A percentile compares a stretch with the other conserved stretches of the same genome.
phyloP scores from a whole-genome alignment of 2,797 vertebrate species.

The Scarus forsteni region DNA sequence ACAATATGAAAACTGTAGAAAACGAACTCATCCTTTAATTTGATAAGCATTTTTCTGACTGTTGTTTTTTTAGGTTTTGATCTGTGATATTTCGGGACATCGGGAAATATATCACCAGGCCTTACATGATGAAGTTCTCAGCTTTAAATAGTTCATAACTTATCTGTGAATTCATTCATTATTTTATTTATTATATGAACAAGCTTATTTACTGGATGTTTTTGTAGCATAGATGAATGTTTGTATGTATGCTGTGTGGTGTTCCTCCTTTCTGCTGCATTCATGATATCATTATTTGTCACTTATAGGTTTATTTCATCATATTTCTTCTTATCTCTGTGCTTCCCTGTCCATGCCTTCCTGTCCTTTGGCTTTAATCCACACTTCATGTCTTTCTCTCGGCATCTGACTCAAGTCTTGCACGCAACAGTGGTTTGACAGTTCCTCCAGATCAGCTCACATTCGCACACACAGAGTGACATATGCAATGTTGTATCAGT shows the following conservation, averaged over 20 bases:
- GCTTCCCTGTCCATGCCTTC: neutral
- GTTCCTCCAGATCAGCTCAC: slow-evolving; percentile 18
- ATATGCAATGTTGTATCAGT: slow-evolving; percentile 47
- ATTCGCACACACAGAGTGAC: slow-evolving; percentile 35
- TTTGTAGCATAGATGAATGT: neutral
- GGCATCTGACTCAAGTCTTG: slow-evolving; percentile 23
- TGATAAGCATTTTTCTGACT: too few species aligned
- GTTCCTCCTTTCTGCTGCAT: neutral
- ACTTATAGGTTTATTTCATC: neutral
- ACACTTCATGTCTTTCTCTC: slow-evolving; percentile 19
- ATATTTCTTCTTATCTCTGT: neutral
- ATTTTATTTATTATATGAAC: neutral
- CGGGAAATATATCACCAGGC: too few species aligned
- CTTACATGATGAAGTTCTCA: too few species aligned
- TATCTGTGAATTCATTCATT: too few species aligned
- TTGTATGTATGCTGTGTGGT: neutral
- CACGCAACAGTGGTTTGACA: slow-evolving; percentile 42
- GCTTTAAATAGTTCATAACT: too few species aligned
- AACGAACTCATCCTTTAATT: too few species aligned
- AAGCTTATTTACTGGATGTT: neutral
- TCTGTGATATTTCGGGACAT: too few species aligned
- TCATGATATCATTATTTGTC: neutral
- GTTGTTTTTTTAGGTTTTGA: too few species aligned
- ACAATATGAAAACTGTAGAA: too few species aligned
- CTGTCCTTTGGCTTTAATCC: slow-evolving; percentile 16